Evolutionary conservation across 1,140 invertebrate species (phyloP).

Genomic region (Drosophila aff.): DNA sequence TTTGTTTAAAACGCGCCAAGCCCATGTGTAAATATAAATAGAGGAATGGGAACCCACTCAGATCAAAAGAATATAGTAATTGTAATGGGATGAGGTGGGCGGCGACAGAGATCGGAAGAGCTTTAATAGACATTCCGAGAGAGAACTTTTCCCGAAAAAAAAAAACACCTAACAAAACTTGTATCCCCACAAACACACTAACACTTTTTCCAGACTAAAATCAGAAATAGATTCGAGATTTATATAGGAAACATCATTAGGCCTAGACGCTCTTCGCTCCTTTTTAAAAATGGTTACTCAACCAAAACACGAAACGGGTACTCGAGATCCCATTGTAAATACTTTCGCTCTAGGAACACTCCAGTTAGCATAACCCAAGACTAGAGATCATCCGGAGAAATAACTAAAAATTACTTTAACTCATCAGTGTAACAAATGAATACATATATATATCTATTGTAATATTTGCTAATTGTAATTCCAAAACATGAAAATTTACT

Average conservation of each 20-base stretch:
- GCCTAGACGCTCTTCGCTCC: constrained; percentile 52
- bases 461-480: constrained; percentile 79
- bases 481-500: constrained; percentile 64
- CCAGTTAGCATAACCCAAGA: constrained; percentile 54
- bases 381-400: constrained; percentile 37
- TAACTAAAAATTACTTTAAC: constrained; percentile 56
- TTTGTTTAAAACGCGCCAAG: constrained; percentile 10
- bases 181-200: constrained; percentile 20
- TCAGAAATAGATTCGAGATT: constrained; percentile 44
- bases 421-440: constrained; percentile 52
- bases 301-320: constrained; percentile 50
- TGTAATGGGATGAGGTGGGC: constrained; percentile 29
- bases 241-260: constrained; percentile 61
- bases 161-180: constrained; percentile 8
- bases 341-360: constrained; percentile 66
- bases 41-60: constrained; percentile 14
- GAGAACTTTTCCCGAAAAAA: constrained; percentile 22
- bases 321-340: constrained; percentile 68
- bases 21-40: constrained; percentile 22
- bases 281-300: constrained; percentile 37
- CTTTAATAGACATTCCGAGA: constrained; percentile 65
- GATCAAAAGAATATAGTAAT: constrained; percentile 34
- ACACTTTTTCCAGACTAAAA: constrained; percentile 42
- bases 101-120: constrained; percentile 48
- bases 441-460: constrained; percentile 62